Evolutionary conservation across 2,113 vertebrate genomes (phyloP).

Genomic region (Trichomycterus rosablanca): DNA sequence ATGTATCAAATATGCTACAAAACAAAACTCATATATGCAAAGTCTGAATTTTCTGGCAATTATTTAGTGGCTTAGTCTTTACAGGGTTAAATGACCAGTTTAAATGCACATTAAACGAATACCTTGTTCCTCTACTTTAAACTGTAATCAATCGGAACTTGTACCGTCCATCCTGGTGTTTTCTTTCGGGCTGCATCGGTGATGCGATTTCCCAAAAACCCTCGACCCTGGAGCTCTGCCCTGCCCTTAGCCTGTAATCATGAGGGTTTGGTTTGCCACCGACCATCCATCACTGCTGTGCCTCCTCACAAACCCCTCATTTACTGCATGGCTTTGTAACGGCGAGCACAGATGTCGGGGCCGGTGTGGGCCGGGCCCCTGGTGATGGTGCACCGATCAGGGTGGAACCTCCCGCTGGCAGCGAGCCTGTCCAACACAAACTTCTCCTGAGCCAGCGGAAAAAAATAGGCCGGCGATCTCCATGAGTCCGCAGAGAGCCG

Average conservation of each 20-base stretch:
- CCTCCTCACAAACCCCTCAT: slow-evolving; percentile 42
- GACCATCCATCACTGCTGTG: slow-evolving; percentile 44
- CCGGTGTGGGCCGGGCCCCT: slow-evolving; percentile 41
- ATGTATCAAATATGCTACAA: too few relatives aligned
- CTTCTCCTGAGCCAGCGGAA: slow-evolving; percentile 35
- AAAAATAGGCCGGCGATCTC: slow-evolving; percentile 32
- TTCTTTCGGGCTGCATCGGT: slow-evolving; percentile 37
- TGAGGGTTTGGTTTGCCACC: slow-evolving; percentile 42
- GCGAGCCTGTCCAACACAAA: slow-evolving; percentile 34
- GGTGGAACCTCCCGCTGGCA: slow-evolving; percentile 37
- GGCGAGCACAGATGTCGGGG: slow-evolving; percentile 48
- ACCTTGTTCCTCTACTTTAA: slow-evolving; percentile 17
- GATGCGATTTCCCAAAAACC: slow-evolving; percentile 48
- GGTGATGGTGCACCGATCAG: slow-evolving; percentile 39
- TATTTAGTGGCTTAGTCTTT: too few relatives aligned
- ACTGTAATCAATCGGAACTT: slow-evolving; percentile 20
- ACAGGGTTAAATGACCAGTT: too few relatives aligned
- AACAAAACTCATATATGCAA: too few relatives aligned
- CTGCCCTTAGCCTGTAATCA: slow-evolving; percentile 45
- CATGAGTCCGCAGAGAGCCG: slow-evolving; percentile 34
- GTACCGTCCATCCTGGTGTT: slow-evolving; percentile 25
- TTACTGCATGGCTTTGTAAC: slow-evolving; percentile 44
- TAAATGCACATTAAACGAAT: too few relatives aligned
- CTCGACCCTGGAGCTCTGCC: slow-evolving; percentile 24
- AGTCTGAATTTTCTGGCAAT: too few relatives aligned